Evolutionary conservation across 2,888 invertebrate genomes (phyloP), one percentile per base, ranked within the genome.

Genomic region (Pollenia griseotomentosa): DNA sequence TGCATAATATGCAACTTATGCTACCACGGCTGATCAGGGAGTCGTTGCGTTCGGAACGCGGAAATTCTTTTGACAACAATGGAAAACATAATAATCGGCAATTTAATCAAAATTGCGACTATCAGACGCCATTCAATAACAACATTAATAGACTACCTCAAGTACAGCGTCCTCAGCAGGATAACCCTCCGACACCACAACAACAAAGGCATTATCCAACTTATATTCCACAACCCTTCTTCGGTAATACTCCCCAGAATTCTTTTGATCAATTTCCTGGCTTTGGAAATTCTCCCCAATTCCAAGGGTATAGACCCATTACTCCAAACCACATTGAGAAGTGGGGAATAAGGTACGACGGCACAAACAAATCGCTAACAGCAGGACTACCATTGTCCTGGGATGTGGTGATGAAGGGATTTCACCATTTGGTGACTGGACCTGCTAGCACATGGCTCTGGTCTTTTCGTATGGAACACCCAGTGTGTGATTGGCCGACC

Each of bases 331-430:
- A 53, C 4, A 6, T 59, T 1, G 59, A 73, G 16, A 73, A 73
- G 59, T 73, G 73, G 73, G 73, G 73, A 14, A 44, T 59, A 6
- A 42, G 48, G 33, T 73, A 46, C 12, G 73, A 73, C 8, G 44
- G 23, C 2, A 16, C 19, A 2, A 59, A 73, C 42, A 73, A 73
- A 23, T 46, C 59, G 0, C 8, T 44, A 4, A 57, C 44, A 10
- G 46, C n/a, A n/a, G n/a, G n/a, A n/a, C n/a, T n/a, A n/a, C n/a
- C n/a, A n/a, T n/a, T n/a, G n/a, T n/a, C n/a, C n/a, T n/a, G n/a
- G n/a, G n/a, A n/a, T n/a, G n/a, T n/a, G n/a, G n/a, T n/a, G 8
- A 53, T 51, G 2, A 53, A 68, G 4, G 14, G 23, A 2, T 14
- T 73, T 4, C 16, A 14, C 23, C 12, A 40, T 11, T 9, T 59